A percentile compares a stretch with the other conserved stretches of the same genome.
These are phyloP conservation scores for Drosophila monieri DNA, from an alignment of 2,888 invertebrate species.

Conservation along the genomic window DNA sequence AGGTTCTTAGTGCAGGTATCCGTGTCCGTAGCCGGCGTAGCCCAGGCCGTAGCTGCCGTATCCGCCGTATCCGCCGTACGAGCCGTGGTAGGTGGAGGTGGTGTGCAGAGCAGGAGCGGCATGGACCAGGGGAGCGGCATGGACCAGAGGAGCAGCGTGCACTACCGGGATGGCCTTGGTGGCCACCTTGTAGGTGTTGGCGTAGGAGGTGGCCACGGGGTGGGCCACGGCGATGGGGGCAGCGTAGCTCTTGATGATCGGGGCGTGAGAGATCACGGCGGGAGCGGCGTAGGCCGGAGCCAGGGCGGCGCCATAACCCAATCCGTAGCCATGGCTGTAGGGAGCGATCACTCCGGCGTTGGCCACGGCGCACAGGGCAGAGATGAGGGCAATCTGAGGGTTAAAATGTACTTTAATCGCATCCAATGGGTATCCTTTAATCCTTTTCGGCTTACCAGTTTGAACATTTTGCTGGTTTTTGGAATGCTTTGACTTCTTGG, in stretches of 20 bases:
- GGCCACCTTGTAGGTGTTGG: slow-evolving; percentile 83
- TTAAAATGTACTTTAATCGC: not conserved
- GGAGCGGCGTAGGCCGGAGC: slow-evolving; percentile 78
- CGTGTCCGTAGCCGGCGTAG: slow-evolving; percentile 63
- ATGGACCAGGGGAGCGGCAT: slow-evolving; percentile 68
- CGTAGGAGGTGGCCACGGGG: slow-evolving; percentile 82
- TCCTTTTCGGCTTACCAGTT: slow-evolving; percentile 82
- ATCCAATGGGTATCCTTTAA: slow-evolving; percentile 39
- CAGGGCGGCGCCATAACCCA: slow-evolving; percentile 75
- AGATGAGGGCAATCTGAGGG: slow-evolving; percentile 80
- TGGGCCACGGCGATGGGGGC: slow-evolving; percentile 79
- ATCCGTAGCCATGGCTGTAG: slow-evolving; percentile 71
- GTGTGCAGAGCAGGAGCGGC: slow-evolving; percentile 82
- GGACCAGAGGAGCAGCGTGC: slow-evolving; percentile 72
- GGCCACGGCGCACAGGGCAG: slow-evolving; percentile 84
- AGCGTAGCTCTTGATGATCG: slow-evolving; percentile 78
- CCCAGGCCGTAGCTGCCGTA: slow-evolving; percentile 72
- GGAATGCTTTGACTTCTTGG: slow-evolving; percentile 69
- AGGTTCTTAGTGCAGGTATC: slow-evolving; percentile 71
- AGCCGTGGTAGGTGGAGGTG: slow-evolving; percentile 78
- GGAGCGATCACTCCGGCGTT: slow-evolving; percentile 83
- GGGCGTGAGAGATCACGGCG: slow-evolving; percentile 70
- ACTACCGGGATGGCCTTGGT: slow-evolving; percentile 81
- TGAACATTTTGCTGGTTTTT: slow-evolving; percentile 82
- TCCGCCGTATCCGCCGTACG: slow-evolving; percentile 65